Evolutionary conservation across 2,113 vertebrate genomes (phyloP).

Genomic region (Condylura cristata): DNA sequence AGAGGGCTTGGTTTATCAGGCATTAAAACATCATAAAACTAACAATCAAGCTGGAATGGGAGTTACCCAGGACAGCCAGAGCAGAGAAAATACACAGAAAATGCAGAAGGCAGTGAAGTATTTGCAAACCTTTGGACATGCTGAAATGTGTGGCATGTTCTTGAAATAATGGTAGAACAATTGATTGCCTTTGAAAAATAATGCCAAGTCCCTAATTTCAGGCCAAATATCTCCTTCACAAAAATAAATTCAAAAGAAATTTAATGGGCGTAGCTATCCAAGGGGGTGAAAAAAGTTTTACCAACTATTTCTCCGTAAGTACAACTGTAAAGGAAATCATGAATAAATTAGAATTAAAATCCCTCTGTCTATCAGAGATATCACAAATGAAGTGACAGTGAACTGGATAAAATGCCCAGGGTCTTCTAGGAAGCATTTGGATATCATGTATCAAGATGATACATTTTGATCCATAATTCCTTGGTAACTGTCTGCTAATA

Average conservation of each 20-base stretch:
- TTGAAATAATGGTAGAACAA: neutral
- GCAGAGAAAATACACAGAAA: neutral
- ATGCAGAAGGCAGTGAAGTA: neutral
- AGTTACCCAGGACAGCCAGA: neutral
- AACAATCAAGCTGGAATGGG: neutral
- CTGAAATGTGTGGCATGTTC: neutral
- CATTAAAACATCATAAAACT: neutral
- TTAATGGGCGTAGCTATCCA: neutral
- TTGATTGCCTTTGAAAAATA: neutral
- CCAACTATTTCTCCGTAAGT: neutral
- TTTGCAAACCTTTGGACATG: neutral
- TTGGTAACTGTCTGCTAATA: neutral
- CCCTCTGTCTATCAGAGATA: neutral
- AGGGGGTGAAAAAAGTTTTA: neutral
- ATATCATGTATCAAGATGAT: neutral
- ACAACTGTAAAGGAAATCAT: neutral
- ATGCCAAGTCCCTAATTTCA: neutral
- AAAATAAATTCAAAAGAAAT: slow-evolving; percentile 22
- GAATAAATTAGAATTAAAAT: neutral
- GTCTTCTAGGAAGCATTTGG: neutral
- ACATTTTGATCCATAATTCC: neutral
- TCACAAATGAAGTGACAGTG: neutral
- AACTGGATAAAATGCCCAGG: neutral
- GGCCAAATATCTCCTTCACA: neutral
- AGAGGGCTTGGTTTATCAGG: neutral